Evolutionary conservation across 2,797 vertebrate species (phyloP).

Genomic region (Sebastes iracundus): DNA sequence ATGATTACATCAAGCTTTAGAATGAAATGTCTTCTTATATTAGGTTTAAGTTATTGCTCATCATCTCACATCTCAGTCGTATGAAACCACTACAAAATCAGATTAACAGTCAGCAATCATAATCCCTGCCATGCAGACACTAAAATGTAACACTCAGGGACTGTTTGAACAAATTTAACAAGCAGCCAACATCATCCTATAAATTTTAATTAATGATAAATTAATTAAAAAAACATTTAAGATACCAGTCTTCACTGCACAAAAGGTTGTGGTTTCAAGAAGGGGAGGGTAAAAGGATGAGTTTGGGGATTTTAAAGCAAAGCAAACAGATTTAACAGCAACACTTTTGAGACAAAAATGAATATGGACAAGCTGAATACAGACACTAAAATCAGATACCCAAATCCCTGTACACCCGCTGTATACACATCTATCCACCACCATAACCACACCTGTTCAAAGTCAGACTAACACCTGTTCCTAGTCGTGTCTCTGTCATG

Average conservation of each 20-base stretch:
- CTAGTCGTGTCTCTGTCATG: constrained; percentile 4
- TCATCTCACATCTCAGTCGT: not conserved
- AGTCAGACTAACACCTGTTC: constrained; percentile 14
- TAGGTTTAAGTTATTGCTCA: not conserved
- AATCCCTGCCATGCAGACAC: not conserved
- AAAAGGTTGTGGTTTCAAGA: too few relatives aligned
- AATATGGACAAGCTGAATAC: not conserved
- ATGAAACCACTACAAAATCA: not conserved
- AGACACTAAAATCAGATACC: not conserved
- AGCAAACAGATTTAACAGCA: not conserved
- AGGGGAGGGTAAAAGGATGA: too few relatives aligned
- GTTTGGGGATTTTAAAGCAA: not conserved
- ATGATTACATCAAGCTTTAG: not conserved
- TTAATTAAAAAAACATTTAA: not conserved
- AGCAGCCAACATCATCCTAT: not conserved
- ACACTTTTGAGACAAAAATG: not conserved
- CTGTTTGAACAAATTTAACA: not conserved
- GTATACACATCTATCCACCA: not conserved
- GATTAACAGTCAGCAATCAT: not conserved
- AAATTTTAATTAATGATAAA: not conserved
- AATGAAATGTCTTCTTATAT: not conserved
- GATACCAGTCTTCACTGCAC: not conserved
- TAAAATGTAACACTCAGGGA: not conserved
- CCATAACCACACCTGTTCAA: not conserved
- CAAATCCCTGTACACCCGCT: not conserved